These are phyloP conservation scores for Reinhardtius hippoglossoides DNA, from an alignment of 2,113 vertebrate species.

Conservation along the genomic window DNA sequence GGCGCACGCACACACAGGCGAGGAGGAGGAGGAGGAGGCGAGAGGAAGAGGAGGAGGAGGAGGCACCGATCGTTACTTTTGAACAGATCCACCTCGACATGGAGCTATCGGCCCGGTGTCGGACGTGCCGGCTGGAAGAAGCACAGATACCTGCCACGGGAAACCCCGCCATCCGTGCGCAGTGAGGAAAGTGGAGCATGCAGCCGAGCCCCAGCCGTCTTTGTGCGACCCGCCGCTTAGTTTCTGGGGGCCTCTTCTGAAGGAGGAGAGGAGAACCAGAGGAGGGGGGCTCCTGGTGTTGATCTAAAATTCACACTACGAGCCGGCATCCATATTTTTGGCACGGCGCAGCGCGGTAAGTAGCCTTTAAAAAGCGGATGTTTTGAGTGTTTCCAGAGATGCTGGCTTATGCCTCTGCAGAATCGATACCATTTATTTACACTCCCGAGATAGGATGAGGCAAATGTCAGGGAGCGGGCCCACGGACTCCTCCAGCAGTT, in stretches of 20 bases:
- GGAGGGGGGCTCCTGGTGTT: conserved; percentile 45
- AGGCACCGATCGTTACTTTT: conserved; percentile 66
- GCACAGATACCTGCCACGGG: conserved; percentile 58
- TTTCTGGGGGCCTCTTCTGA: conserved; percentile 73
- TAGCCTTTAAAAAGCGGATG: conserved; percentile 61
- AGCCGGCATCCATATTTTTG: conserved; percentile 66
- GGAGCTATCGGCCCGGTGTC: conserved; percentile 70
- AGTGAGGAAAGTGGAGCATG: conserved; percentile 73
- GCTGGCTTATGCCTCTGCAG: conserved; percentile 36
- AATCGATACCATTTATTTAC: conserved; percentile 70
- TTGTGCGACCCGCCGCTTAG: conserved; percentile 74
- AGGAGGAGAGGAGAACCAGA: conserved; percentile 16
- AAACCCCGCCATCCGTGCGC: conserved; percentile 44
- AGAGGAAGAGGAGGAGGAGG: not conserved
- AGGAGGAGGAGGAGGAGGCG: conserved; percentile 17
- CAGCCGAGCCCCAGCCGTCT: conserved; percentile 71
- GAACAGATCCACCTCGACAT: conserved; percentile 61
- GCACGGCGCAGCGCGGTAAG: conserved; percentile 70
- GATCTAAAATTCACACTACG: conserved; percentile 61
- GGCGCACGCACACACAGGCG: conserved; percentile 27
- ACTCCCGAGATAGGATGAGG: conserved; percentile 50
- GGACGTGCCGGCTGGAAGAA: conserved; percentile 55
- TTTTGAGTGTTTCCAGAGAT: conserved; percentile 52
- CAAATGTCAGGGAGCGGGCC: conserved; percentile 63
- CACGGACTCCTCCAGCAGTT: conserved; percentile 59